These are phyloP conservation scores for Chrysina gloriosa DNA, from an alignment of 2,888 invertebrate species.

Conservation along the genomic window DNA sequence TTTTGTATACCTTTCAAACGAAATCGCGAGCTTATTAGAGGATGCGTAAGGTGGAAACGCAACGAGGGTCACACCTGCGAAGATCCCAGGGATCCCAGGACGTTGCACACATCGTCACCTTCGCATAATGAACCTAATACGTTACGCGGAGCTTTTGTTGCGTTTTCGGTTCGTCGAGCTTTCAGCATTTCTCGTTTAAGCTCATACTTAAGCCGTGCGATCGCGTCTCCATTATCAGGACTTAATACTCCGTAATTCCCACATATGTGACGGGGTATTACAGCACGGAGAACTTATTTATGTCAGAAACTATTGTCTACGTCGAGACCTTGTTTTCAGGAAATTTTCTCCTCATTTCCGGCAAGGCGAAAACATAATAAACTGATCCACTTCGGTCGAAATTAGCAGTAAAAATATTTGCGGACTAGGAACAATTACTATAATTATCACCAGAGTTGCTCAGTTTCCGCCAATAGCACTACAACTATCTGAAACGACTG, in stretches of 20 bases:
- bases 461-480: too few relatives aligned
- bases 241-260: constrained; percentile 34
- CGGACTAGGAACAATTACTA: too few relatives aligned
- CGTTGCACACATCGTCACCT: constrained; percentile 52
- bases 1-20: too few relatives aligned
- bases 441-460: too few relatives aligned
- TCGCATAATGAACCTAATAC: constrained; percentile 50
- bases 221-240: constrained; percentile 38
- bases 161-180: constrained; percentile 45
- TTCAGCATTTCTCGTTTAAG: constrained; percentile 43
- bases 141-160: constrained; percentile 47
- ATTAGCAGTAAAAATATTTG: too few relatives aligned
- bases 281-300: too few relatives aligned
- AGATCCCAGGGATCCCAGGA: constrained; percentile 51
- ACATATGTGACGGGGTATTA: constrained; percentile 35
- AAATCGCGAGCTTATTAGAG: constrained; percentile 5
- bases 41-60: constrained; percentile 21
- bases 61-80: constrained; percentile 50
- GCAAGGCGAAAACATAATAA: too few relatives aligned
- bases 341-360: too few relatives aligned
- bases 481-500: too few relatives aligned
- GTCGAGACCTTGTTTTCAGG: too few relatives aligned
- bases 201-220: constrained; percentile 23
- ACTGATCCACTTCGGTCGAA: too few relatives aligned
- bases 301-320: too few relatives aligned